Evolutionary conservation across 1,140 invertebrate species (phyloP).

Genomic region (Thalassaphorura encarpata): DNA sequence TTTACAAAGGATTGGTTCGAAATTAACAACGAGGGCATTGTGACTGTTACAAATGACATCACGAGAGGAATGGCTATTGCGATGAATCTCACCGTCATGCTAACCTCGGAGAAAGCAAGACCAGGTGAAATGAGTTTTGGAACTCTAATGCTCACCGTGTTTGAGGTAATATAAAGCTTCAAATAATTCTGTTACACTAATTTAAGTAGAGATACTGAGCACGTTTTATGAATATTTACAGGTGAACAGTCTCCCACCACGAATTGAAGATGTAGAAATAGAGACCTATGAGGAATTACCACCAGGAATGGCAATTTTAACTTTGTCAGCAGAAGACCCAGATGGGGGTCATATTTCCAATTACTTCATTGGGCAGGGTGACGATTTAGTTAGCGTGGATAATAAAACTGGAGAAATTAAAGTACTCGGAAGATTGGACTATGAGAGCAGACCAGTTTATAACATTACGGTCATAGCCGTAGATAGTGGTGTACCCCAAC

Average conservation of each 20-base stretch:
- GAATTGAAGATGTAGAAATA: constrained; percentile 28
- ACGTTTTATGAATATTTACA: constrained; percentile 26
- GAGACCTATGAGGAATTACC: constrained; percentile 34
- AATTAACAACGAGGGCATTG: constrained; percentile 13
- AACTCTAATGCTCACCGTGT: constrained; percentile 24
- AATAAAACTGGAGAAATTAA: constrained; percentile 63
- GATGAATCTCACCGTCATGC: constrained; percentile 20
- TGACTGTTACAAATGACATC: constrained; percentile 12
- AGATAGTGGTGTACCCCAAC: constrained; percentile 42
- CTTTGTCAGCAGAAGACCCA: constrained; percentile 64
- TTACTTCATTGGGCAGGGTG: constrained; percentile 34
- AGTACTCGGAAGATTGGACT: constrained; percentile 48
- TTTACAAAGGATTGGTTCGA: constrained; percentile 24
- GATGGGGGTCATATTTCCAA: constrained; percentile 47
- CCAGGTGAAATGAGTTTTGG: constrained; percentile 16
- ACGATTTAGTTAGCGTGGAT: constrained; percentile 59
- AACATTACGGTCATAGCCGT: constrained; percentile 39
- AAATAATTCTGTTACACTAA: constrained; percentile 20
- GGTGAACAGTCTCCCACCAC: constrained; percentile 25
- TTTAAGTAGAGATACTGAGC: constrained; percentile 28
- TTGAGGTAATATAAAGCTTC: constrained; percentile 17
- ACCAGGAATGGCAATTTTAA: constrained; percentile 60
- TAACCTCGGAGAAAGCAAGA: constrained; percentile 16
- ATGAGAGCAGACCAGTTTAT: constrained; percentile 38
- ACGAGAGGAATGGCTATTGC: constrained; percentile 19